Evolutionary conservation across 2,888 invertebrate genomes (phyloP).

Genomic region (Euplagia quadripunctaria): DNA sequence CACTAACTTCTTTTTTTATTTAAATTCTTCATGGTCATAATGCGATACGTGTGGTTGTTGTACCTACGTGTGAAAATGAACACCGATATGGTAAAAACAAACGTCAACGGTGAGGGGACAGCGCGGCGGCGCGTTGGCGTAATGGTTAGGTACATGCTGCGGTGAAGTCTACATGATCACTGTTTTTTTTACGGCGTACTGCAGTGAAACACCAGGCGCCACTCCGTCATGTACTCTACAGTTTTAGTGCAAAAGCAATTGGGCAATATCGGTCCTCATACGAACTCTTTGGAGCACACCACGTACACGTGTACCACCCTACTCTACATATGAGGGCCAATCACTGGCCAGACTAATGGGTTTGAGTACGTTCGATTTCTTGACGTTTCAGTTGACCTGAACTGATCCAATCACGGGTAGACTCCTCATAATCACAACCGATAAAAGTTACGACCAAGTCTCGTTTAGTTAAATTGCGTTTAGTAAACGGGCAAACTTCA

Average conservation of each 20-base stretch:
- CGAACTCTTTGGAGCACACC: background rate
- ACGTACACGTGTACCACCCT: too few relatives aligned
- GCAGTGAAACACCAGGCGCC: background rate
- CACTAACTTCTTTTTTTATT: too few relatives aligned
- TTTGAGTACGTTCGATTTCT: background rate
- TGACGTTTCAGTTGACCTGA: background rate
- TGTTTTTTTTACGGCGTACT: too few relatives aligned
- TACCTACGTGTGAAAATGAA: too few relatives aligned
- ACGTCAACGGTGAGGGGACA: too few relatives aligned
- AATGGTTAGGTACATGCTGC: too few relatives aligned
- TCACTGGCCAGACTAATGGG: background rate
- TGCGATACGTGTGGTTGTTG: too few relatives aligned
- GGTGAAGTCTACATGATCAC: too few relatives aligned
- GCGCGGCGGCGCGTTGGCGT: too few relatives aligned
- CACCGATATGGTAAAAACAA: too few relatives aligned
- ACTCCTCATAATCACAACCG: background rate
- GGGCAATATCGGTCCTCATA: background rate
- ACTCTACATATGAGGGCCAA: background rate
- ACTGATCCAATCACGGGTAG: background rate
- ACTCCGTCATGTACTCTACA: background rate
- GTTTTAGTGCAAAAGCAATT: background rate
- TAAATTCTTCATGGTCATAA: too few relatives aligned
- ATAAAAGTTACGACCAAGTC: background rate
- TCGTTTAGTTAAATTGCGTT: background rate
- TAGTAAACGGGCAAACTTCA: background rate